Conservation (phyloP, 2,113 vertebrate genomes). For the Petaurus breviceps region DNA sequence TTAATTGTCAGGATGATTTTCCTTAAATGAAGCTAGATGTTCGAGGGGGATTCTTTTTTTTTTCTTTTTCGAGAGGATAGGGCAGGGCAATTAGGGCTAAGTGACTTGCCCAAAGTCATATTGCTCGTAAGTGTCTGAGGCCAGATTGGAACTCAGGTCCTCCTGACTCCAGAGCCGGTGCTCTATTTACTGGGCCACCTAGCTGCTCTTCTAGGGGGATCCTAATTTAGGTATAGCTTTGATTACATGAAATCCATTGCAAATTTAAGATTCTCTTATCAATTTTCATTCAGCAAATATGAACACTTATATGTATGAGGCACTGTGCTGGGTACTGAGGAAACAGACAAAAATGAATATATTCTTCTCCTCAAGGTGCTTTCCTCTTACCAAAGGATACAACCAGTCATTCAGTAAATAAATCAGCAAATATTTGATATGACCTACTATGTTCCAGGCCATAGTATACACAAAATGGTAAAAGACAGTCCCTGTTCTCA, state of each 20-base stretch:
- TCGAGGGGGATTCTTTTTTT: neutral
- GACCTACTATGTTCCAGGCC: neutral
- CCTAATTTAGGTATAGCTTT: neutral
- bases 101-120: too few species aligned
- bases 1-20: neutral
- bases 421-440: neutral
- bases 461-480: neutral
- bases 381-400: neutral
- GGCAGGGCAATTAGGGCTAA: too few species aligned
- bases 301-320: neutral
- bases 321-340: neutral
- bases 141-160: too few species aligned
- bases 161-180: too few species aligned
- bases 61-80: too few species aligned
- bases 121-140: too few species aligned
- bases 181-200: too few species aligned
- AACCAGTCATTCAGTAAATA: neutral
- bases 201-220: neutral
- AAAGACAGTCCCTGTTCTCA: neutral
- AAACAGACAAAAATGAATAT: neutral
- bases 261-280: neutral
- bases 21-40: neutral
- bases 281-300: neutral
- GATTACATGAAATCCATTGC: neutral
- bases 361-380: neutral